These are phyloP conservation scores for Pyrochroa serraticornis DNA, from an alignment of 2,888 invertebrate genomes.

Conservation along the genomic window DNA sequence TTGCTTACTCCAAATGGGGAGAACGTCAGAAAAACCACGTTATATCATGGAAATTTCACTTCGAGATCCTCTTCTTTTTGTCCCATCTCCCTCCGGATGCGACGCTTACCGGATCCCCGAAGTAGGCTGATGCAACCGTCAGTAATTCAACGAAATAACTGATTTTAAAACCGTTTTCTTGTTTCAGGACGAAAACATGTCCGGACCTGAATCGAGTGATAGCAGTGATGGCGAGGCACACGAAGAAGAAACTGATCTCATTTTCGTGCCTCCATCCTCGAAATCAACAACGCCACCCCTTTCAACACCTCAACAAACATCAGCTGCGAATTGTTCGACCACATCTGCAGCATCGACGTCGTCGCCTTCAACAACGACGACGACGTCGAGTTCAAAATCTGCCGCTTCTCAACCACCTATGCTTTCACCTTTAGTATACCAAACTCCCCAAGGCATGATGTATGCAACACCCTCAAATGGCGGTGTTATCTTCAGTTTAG, in stretches of 20 bases:
- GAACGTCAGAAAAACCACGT: constrained; percentile 52
- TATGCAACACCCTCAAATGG: constrained; percentile 59
- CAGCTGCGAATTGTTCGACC: constrained; percentile 24
- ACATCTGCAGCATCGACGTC: constrained; percentile 28
- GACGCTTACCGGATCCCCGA: too few relatives aligned
- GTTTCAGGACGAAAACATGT: constrained; percentile 57
- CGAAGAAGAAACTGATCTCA: constrained; percentile 40
- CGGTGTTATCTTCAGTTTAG: constrained; percentile 57
- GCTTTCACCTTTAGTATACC: constrained; percentile 54
- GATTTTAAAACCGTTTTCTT: constrained; percentile 24
- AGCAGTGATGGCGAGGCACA: constrained; percentile 54
- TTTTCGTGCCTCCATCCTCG: constrained; percentile 13
- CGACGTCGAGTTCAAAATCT: constrained; percentile 10
- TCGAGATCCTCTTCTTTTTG: constrained; percentile 36
- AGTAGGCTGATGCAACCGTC: neutral
- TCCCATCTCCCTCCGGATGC: constrained; percentile 2
- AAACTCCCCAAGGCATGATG: constrained; percentile 59
- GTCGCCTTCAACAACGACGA: constrained; percentile 34
- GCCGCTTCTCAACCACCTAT: constrained; percentile 36
- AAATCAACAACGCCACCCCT: constrained; percentile 39
- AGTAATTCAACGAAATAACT: neutral
- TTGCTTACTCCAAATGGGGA: constrained; percentile 54
- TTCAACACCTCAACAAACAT: constrained; percentile 35
- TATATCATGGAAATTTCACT: constrained; percentile 56
- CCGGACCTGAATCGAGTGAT: constrained; percentile 53